A percentile compares a stretch with the other conserved stretches of the same genome.
phyloP scores from a whole-genome alignment of 2,888 invertebrate genomes.

The Lepidochrysops patricia region DNA sequence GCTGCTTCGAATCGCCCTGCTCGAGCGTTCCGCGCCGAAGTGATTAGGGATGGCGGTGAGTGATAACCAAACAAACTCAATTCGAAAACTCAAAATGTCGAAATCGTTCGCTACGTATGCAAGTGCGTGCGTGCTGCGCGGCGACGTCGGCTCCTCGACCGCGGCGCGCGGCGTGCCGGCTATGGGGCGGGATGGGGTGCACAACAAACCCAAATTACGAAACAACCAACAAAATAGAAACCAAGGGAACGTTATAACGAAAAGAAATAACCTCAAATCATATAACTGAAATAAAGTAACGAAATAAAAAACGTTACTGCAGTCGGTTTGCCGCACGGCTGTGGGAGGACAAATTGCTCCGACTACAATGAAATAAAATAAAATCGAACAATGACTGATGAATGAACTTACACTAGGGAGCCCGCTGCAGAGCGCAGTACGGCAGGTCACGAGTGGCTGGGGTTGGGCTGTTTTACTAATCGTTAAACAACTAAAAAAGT shows the following conservation, averaged over 20 bases:
- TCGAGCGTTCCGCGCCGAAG: constrained; percentile 14
- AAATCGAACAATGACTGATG: constrained; percentile 43
- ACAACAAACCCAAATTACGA: constrained; percentile 45
- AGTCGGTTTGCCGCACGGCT: constrained; percentile 30
- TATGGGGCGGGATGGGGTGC: constrained; percentile 45
- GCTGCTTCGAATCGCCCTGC: neutral
- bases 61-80: constrained; percentile 30
- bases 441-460: neutral
- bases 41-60: constrained; percentile 33
- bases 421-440: neutral
- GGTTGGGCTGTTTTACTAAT: neutral
- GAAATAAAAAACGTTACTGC: constrained; percentile 34
- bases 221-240: constrained; percentile 38
- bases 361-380: constrained; percentile 34
- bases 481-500: neutral
- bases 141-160: constrained; percentile 21
- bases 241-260: constrained; percentile 40
- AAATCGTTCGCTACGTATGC: neutral
- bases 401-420: constrained; percentile 29
- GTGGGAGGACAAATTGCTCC: neutral
- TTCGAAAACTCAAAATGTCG: constrained; percentile 20
- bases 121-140: constrained; percentile 8
- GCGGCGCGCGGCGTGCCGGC: constrained; percentile 24
- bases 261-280: constrained; percentile 25
- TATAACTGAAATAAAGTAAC: constrained; percentile 33